Evolutionary conservation across 2,113 vertebrate species (phyloP), one percentile per base, ranked within the genome.

Genomic region (Alligator mississippiensis): DNA sequence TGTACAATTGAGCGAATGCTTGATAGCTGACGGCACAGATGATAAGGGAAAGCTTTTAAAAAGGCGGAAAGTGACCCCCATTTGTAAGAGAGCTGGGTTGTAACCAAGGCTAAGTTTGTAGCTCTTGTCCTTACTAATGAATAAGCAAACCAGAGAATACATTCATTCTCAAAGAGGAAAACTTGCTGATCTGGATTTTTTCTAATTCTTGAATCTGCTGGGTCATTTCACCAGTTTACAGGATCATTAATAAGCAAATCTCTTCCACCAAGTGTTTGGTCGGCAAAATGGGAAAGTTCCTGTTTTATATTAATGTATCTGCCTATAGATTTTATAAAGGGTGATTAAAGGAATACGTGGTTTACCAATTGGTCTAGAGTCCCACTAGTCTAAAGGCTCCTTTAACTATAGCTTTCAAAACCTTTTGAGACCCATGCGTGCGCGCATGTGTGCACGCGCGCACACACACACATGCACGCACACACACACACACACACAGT

Each of bases 191-290:
- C 88, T 87, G 88, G 58, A 84, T 89, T 96, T 90, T 94, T 93
- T 93, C 87, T 95, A 80, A 87, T 93, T 92, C 82, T 82, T 89
- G 90, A 93, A 94, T 84, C 95, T 93, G 75, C 70, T 89, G 34
- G 61, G n/a, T 84, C 80, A 85, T 92, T 95, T 93, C 25, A 78
- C 38, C 66, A 90, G 75, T 85, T 96, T 85, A 95, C 82, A 92
- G 92, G 92, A 88, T 94, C 80, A 1, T 96, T 94, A 96, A 95
- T 96, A 93, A 95, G 87, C 59, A 87, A 87, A 95, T 90, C 24
- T 93, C 77, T 95, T 93, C 64, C 75, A 75, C 83, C 95, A 87
- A 89, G 62, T 77, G 77, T 93, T 90, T 76, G 47, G 24, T 77
- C 82, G 21, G 18, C 68, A 90, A 95, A 94, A 94, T 30, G 25